Evolutionary conservation across 2,797 vertebrate genomes (phyloP).

Genomic region (Malurus splendens): DNA sequence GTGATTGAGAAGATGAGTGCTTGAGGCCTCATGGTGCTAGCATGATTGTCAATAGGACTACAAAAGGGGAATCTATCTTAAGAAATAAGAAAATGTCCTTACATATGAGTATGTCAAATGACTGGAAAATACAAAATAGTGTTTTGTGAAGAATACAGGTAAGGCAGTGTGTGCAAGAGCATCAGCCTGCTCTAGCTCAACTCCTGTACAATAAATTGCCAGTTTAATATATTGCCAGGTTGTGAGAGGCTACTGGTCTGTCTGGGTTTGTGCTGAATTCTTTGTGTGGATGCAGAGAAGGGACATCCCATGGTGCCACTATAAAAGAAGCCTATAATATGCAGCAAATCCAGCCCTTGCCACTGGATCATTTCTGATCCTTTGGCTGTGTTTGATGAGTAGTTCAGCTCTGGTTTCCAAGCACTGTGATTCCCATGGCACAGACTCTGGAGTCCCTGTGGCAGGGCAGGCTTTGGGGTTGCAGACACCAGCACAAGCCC

Average conservation of each 20-base stretch:
- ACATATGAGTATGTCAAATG: not conserved
- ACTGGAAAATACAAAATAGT: not conserved
- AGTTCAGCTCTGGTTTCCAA: not conserved
- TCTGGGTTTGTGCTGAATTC: not conserved
- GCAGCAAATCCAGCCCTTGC: not conserved
- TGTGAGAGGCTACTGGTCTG: not conserved
- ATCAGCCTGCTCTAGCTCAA: not conserved
- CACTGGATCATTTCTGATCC: not conserved
- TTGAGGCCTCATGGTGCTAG: conserved; percentile 9
- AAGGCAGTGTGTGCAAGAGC: not conserved
- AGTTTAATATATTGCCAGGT: not conserved
- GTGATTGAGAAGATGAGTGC: conserved; percentile 10
- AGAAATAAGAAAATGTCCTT: not conserved
- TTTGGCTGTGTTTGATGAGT: not conserved
- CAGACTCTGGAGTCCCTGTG: not conserved
- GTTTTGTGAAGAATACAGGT: not conserved
- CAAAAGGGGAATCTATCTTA: not conserved
- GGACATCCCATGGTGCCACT: not conserved
- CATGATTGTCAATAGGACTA: not conserved
- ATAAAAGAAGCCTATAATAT: not conserved
- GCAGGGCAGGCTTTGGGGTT: not conserved
- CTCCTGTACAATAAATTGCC: not conserved
- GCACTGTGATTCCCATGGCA: not conserved
- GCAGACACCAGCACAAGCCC: not conserved
- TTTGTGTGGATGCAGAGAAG: not conserved